Evolutionary conservation across 2,888 invertebrate genomes (phyloP).

Genomic region (Morinoia aosen): DNA sequence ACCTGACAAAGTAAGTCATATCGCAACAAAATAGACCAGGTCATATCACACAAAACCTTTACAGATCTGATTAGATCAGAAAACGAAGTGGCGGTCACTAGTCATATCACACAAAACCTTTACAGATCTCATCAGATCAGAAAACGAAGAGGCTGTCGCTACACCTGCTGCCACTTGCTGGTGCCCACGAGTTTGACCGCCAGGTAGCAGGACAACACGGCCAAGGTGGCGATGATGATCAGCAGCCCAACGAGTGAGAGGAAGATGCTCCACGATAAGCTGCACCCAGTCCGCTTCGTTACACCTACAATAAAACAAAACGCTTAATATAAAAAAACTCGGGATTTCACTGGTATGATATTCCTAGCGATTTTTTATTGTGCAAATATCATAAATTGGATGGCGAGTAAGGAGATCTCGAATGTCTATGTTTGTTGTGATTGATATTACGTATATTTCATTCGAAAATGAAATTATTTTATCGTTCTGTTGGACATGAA

Average conservation of each 20-base stretch:
- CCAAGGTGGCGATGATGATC: background rate
- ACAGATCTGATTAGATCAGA: too few relatives aligned
- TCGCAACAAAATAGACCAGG: too few relatives aligned
- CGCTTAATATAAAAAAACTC: background rate
- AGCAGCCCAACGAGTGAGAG: background rate
- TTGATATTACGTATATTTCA: background rate
- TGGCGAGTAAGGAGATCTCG: background rate
- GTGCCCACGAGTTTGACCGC: background rate
- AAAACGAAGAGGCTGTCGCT: background rate
- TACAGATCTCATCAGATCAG: background rate
- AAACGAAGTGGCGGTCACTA: too few relatives aligned
- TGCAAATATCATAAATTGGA: too few relatives aligned
- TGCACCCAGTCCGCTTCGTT: background rate
- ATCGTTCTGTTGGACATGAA: background rate
- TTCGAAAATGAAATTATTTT: background rate
- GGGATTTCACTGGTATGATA: too few relatives aligned
- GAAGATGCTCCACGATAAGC: slow-evolving; percentile 18
- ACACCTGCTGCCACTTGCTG: background rate
- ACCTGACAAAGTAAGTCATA: too few relatives aligned
- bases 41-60: too few relatives aligned
- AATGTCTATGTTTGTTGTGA: too few relatives aligned
- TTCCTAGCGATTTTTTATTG: too few relatives aligned
- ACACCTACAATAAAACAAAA: background rate
- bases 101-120: background rate
- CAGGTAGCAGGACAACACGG: background rate